phyloP scores from a whole-genome alignment of 1,140 invertebrate species.

The Eufriesea mexicana region DNA sequence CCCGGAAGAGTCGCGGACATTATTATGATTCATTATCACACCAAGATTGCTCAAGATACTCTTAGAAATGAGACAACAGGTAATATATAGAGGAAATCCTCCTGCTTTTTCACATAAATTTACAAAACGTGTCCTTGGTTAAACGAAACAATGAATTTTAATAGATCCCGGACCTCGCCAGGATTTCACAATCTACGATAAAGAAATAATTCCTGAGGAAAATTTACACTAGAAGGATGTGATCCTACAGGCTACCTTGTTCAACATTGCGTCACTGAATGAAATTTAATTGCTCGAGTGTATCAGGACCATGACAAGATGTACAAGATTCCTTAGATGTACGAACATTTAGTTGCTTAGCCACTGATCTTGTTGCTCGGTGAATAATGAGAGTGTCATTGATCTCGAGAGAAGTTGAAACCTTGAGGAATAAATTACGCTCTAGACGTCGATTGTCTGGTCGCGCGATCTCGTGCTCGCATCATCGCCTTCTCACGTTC shows the following conservation, averaged over 20 bases:
- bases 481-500: slow-evolving; percentile 13
- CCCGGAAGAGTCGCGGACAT: background rate
- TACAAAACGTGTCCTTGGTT: background rate
- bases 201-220: background rate
- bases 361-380: background rate
- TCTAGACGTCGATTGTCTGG: background rate
- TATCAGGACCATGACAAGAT: background rate
- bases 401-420: slow-evolving; percentile 10
- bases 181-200: background rate
- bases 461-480: background rate
- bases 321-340: background rate
- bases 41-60: background rate
- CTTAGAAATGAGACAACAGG: background rate
- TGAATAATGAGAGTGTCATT: background rate
- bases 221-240: background rate
- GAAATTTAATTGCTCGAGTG: background rate
- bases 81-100: no score
- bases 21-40: background rate
- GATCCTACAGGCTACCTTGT: no score
- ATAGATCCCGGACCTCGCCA: background rate
- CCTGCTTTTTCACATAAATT: background rate
- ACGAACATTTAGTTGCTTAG: background rate
- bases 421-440: background rate
- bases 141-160: background rate
- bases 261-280: background rate